Percentiles rank a stretch among this genome's conserved stretches.
Evolutionary conservation across 2,888 invertebrate genomes (phyloP).

Genomic region (Imbricaverruca yamaguchii): DNA sequence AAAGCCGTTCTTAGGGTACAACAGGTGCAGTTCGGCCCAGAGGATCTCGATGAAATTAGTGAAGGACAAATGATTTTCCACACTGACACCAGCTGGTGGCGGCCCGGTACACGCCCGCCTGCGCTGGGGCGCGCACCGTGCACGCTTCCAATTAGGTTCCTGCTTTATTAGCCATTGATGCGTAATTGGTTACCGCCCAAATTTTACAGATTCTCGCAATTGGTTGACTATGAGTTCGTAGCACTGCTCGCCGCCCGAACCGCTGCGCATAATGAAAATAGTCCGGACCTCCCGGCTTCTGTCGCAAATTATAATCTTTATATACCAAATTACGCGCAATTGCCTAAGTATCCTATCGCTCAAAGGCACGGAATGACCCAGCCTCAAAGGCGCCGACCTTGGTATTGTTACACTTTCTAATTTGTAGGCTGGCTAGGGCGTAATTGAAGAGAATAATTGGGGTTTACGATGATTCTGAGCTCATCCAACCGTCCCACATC

Average conservation of each 20-base stretch:
- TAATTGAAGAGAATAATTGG: conserved; percentile 6
- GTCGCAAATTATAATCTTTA: neutral
- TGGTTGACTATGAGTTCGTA: neutral
- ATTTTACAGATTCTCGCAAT: conserved; percentile 10
- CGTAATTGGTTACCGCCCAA: conserved; percentile 6
- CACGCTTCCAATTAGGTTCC: neutral
- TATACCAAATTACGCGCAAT: neutral
- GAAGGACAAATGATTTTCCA: neutral
- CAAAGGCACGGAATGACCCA: neutral
- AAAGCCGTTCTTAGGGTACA: neutral
- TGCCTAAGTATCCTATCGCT: conserved; percentile 14
- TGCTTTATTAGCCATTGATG: conserved; percentile 13
- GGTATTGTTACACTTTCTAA: conserved; percentile 16
- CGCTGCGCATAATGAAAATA: neutral
- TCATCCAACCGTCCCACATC: neutral
- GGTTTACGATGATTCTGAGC: conserved; percentile 1
- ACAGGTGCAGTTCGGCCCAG: no score
- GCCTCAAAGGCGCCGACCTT: neutral
- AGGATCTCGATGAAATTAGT: neutral
- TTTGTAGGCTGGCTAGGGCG: neutral
- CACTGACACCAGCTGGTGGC: neutral
- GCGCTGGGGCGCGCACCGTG: neutral
- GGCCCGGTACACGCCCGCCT: neutral
- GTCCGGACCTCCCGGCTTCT: neutral
- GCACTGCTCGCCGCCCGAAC: neutral